phyloP scores from a whole-genome alignment of 2,113 vertebrate species.

The Rhizomys pruinosus region DNA sequence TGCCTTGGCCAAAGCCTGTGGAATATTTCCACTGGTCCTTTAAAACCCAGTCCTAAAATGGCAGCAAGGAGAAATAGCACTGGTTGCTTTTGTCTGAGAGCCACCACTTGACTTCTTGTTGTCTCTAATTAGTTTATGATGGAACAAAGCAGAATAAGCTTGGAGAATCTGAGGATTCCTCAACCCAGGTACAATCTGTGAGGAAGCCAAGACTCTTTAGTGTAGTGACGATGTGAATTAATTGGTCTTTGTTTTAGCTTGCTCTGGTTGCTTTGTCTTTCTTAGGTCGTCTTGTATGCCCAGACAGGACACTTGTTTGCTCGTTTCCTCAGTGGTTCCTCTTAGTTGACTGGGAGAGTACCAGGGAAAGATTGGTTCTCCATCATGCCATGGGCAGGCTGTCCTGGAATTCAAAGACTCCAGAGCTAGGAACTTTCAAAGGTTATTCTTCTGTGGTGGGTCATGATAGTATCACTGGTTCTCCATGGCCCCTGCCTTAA shows the following conservation, averaged over 20 bases:
- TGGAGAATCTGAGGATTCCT: neutral
- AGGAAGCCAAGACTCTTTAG: neutral
- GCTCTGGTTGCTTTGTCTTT: neutral
- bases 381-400: neutral
- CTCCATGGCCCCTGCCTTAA: neutral
- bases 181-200: neutral
- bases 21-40: slow-evolving; percentile 29
- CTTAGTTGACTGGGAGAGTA: neutral
- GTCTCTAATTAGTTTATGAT: neutral
- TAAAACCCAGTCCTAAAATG: slow-evolving; percentile 7
- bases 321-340: neutral
- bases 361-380: neutral
- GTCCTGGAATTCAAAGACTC: neutral
- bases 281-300: neutral
- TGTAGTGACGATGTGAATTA: too few species aligned
- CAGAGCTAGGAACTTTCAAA: neutral
- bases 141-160: neutral
- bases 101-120: neutral
- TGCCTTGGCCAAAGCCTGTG: slow-evolving; percentile 1
- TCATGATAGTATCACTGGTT: neutral
- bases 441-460: neutral
- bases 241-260: neutral
- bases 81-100: neutral
- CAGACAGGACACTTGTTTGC: neutral
- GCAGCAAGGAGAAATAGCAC: neutral